Conservation (phyloP, 2,888 invertebrate species). For the Sylvicola cinctus region DNA sequence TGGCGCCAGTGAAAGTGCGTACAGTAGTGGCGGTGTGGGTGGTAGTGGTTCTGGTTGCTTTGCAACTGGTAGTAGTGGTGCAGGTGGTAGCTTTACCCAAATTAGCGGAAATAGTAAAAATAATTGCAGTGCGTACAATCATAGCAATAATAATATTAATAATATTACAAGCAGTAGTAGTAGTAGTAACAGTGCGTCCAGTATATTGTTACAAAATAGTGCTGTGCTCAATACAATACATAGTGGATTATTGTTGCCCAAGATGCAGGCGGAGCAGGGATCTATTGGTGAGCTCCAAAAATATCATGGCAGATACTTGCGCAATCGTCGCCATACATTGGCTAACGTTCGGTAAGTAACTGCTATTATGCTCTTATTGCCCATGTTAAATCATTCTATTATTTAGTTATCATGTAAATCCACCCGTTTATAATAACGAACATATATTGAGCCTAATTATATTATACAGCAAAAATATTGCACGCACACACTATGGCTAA, state of each 20-base stretch:
- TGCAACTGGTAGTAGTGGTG: conserved; percentile 13
- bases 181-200: too few species aligned
- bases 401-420: too few species aligned
- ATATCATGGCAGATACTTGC: conserved; percentile 68
- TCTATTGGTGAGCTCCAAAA: conserved; percentile 78
- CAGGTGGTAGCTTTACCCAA: conserved; percentile 13
- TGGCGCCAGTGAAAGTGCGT: background rate
- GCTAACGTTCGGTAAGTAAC: conserved; percentile 82
- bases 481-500: too few species aligned
- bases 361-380: too few species aligned
- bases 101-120: conserved; percentile 7
- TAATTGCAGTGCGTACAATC: conserved; percentile 12
- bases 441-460: too few species aligned
- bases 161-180: conserved; percentile 12
- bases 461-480: too few species aligned
- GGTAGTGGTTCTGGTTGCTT: conserved; percentile 10
- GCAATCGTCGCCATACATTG: conserved; percentile 71
- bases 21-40: conserved; percentile 6
- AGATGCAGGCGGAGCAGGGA: conserved; percentile 84
- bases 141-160: conserved; percentile 15
- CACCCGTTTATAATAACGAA: too few species aligned
- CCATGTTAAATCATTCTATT: too few species aligned
- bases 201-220: too few species aligned
- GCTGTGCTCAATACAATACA: too few species aligned
- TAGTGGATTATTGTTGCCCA: conserved; percentile 30